Evolutionary conservation across 2,113 vertebrate species (phyloP).

Genomic region (Smithornis capensis): DNA sequence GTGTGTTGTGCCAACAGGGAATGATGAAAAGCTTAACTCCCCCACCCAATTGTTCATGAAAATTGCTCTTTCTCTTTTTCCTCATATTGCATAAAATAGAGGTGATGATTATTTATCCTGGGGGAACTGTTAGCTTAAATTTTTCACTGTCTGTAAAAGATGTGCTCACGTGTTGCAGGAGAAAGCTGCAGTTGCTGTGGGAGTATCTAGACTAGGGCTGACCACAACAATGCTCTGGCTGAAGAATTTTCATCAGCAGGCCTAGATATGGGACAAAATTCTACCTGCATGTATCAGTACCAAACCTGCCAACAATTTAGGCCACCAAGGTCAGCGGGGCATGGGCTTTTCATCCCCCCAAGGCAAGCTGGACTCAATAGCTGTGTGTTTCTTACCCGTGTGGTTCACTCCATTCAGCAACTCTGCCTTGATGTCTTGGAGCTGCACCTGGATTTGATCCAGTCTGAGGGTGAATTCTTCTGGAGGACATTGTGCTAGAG

Average conservation of each 20-base stretch:
- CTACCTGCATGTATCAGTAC: background rate
- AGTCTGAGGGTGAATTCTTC: conserved; percentile 22
- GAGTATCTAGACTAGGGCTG: background rate
- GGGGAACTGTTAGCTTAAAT: background rate
- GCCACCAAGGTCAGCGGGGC: background rate
- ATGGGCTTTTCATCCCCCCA: background rate
- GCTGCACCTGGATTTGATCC: conserved; percentile 48
- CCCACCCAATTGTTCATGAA: background rate
- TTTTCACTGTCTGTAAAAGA: background rate
- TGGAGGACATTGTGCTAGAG: conserved; percentile 21
- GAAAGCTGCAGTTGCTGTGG: background rate
- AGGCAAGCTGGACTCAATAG: background rate
- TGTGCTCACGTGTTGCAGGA: background rate
- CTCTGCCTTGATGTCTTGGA: conserved; percentile 53
- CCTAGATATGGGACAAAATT: background rate
- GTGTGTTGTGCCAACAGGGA: background rate
- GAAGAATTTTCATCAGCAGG: background rate
- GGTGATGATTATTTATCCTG: background rate
- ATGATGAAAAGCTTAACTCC: background rate
- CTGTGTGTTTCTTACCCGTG: background rate
- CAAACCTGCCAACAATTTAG: background rate
- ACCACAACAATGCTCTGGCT: background rate
- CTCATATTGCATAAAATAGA: background rate
- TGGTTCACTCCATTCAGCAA: background rate
- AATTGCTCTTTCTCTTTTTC: background rate